These are phyloP conservation scores for Kryptolebias ocellatus DNA, from an alignment of 2,797 vertebrate genomes.

Conservation along the genomic window DNA sequence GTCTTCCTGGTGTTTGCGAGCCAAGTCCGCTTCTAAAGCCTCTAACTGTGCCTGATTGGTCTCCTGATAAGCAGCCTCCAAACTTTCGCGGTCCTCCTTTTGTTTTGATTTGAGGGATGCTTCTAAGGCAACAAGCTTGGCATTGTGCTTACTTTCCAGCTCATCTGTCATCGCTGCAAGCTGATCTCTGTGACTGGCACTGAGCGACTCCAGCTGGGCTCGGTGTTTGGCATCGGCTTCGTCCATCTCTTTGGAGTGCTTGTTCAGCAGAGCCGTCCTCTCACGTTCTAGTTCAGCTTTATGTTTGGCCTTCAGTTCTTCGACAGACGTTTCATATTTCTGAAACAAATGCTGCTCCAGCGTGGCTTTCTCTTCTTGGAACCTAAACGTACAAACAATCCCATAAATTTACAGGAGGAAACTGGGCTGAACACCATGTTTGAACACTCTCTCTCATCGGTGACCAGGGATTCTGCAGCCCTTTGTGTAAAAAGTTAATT, in stretches of 20 bases:
- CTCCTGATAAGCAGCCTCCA: constrained; percentile 74
- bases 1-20: constrained; percentile 81
- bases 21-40: constrained; percentile 78
- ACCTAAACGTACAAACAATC: constrained; percentile 70
- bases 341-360: constrained; percentile 74
- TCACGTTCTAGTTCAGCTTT: constrained; percentile 70
- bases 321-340: constrained; percentile 80
- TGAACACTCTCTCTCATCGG: background rate
- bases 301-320: constrained; percentile 75
- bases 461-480: too few species aligned
- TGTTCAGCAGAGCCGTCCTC: constrained; percentile 42
- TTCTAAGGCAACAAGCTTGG: constrained; percentile 73
- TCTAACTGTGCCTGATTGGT: constrained; percentile 75
- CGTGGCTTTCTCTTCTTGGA: constrained; percentile 81
- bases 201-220: constrained; percentile 73
- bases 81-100: constrained; percentile 70
- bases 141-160: constrained; percentile 70
- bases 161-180: constrained; percentile 59
- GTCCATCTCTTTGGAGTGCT: constrained; percentile 60
- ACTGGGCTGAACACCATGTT: background rate
- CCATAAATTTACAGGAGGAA: background rate
- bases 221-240: constrained; percentile 72
- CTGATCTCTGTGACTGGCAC: constrained; percentile 71
- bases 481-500: too few species aligned
- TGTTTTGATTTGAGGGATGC: constrained; percentile 76